These are phyloP conservation scores for Pithys albifrons DNA, from an alignment of 2,113 vertebrate species.

Conservation along the genomic window DNA sequence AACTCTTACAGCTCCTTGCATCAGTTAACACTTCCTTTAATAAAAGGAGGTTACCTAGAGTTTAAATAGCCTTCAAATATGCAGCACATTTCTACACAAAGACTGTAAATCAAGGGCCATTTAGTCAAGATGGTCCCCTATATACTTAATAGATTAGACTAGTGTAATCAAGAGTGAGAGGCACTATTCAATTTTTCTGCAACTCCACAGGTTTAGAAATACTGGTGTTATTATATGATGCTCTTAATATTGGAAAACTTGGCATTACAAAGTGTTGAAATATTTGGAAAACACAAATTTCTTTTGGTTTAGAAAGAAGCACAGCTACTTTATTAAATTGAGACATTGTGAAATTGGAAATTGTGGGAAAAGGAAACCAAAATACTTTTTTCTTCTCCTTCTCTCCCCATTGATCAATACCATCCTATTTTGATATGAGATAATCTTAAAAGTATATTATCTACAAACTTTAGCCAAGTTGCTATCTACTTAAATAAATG, in stretches of 20 bases:
- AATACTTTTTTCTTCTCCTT: background rate
- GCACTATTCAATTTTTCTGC: background rate
- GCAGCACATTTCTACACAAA: background rate
- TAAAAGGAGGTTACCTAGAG: background rate
- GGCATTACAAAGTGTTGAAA: background rate
- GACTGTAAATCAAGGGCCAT: background rate
- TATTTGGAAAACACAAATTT: background rate
- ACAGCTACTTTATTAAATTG: background rate
- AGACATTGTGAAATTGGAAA: background rate
- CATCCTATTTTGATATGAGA: background rate
- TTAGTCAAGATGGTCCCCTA: background rate
- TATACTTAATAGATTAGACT: background rate
- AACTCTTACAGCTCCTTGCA: background rate
- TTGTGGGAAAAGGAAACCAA: background rate
- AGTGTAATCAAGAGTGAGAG: background rate
- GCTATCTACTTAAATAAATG: background rate
- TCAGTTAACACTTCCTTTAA: background rate
- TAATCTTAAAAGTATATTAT: background rate
- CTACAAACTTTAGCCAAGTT: background rate
- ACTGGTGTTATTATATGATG: background rate
- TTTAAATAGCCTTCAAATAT: background rate
- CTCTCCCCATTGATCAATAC: background rate
- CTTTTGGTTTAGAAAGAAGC: background rate
- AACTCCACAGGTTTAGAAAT: background rate
- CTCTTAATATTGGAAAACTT: background rate